A percentile compares a stretch with the other conserved stretches of the same genome.
phyloP scores from a whole-genome alignment of 2,888 invertebrate species.

The Cantharis flavilabris region DNA sequence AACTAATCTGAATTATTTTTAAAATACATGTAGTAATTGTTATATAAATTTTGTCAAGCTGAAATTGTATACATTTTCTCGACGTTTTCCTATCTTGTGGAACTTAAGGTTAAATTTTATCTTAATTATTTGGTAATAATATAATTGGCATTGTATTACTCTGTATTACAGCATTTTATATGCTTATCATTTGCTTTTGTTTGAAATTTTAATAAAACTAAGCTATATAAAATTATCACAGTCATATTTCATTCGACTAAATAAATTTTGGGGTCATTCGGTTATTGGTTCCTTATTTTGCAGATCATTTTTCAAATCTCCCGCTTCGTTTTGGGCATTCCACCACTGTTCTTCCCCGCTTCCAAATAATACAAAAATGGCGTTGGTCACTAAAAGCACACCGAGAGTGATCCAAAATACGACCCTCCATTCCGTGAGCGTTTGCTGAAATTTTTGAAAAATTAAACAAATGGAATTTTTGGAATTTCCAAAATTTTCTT shows the following conservation, averaged over 20 bases:
- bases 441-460: constrained; percentile 57
- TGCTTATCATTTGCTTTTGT: neutral
- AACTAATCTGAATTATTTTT: neutral
- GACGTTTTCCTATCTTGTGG: neutral
- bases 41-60: neutral
- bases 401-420: constrained; percentile 82
- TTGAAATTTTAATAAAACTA: neutral
- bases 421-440: constrained; percentile 70
- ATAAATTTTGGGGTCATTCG: neutral
- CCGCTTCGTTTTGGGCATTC: constrained; percentile 63
- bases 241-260: neutral
- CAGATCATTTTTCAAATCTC: constrained; percentile 6
- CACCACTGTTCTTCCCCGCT: constrained; percentile 77
- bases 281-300: neutral
- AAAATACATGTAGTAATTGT: neutral
- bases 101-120: neutral
- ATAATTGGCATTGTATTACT: neutral
- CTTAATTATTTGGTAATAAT: neutral
- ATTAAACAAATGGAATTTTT: neutral
- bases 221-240: neutral
- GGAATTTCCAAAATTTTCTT: constrained; percentile 39
- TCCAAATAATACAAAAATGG: constrained; percentile 71
- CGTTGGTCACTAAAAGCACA: constrained; percentile 69
- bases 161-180: neutral
- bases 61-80: no score